Evolutionary conservation across 1,140 invertebrate genomes (phyloP).

Genomic region (Cydia amplana): DNA sequence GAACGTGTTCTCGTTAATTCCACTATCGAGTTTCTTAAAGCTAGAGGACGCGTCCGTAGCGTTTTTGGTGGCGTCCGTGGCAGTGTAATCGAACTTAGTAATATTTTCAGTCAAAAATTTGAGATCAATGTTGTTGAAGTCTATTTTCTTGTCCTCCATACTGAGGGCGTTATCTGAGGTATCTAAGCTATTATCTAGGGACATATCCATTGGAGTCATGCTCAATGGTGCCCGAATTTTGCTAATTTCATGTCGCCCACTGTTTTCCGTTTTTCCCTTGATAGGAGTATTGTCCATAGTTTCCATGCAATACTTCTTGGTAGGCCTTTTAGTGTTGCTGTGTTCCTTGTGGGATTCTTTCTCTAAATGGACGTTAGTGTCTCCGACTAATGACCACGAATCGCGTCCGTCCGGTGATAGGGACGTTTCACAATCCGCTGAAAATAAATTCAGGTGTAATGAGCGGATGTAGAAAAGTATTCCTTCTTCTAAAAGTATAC

Average conservation of each 20-base stretch:
- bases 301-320: constrained; percentile 49
- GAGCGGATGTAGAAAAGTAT: background rate
- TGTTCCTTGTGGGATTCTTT: constrained; percentile 48
- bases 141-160: constrained; percentile 70
- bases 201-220: constrained; percentile 65
- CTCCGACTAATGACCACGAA: constrained; percentile 60
- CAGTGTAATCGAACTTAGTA: constrained; percentile 52
- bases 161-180: constrained; percentile 59
- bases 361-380: constrained; percentile 54
- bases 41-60: constrained; percentile 55
- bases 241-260: constrained; percentile 65
- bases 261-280: constrained; percentile 62
- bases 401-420: constrained; percentile 42
- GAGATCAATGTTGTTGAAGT: constrained; percentile 74
- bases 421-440: constrained; percentile 54
- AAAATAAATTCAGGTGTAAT: constrained; percentile 37
- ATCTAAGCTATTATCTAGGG: constrained; percentile 73
- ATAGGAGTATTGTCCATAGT: constrained; percentile 64
- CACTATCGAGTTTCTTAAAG: constrained; percentile 74
- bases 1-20: constrained; percentile 73
- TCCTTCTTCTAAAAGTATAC: background rate
- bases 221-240: constrained; percentile 58
- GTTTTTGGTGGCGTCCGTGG: constrained; percentile 48
- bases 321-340: constrained; percentile 57
- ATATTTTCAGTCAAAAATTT: constrained; percentile 70